Evolutionary conservation across 2,113 vertebrate species (phyloP).

Genomic region (Dendropsophus ebraccatus): DNA sequence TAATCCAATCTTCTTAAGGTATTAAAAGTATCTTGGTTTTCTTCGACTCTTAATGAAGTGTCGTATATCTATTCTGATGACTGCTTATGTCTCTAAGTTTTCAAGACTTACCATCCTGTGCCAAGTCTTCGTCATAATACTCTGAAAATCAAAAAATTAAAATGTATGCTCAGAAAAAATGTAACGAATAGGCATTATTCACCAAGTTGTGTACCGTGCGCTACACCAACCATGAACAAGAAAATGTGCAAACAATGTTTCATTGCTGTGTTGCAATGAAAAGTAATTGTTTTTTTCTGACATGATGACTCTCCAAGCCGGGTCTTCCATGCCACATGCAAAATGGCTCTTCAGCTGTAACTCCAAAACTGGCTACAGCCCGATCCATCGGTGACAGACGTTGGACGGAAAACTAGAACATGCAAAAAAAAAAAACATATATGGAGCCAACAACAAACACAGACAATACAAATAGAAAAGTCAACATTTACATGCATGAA

Average conservation of each 20-base stretch:
- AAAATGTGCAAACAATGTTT: conserved; percentile 29
- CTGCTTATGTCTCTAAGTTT: conserved; percentile 1
- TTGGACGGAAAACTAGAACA: conserved; percentile 1
- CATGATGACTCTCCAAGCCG: conserved; percentile 20
- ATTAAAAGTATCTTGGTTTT: conserved; percentile 13
- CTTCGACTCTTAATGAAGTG: conserved; percentile 51
- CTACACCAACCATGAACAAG: not conserved
- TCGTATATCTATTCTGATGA: not conserved
- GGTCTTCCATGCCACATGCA: conserved; percentile 48
- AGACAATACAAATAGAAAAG: not conserved
- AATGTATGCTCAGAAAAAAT: conserved; percentile 22
- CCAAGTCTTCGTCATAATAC: conserved; percentile 18
- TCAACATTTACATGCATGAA: not conserved
- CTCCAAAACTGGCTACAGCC: conserved; percentile 12
- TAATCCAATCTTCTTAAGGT: conserved; percentile 29
- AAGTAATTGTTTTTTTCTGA: conserved; percentile 29
- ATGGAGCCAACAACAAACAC: not conserved
- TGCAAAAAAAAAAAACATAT: conserved; percentile 31
- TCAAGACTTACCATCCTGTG: conserved; percentile 47
- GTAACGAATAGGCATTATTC: conserved; percentile 19
- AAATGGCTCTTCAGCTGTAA: conserved; percentile 55
- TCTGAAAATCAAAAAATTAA: conserved; percentile 56
- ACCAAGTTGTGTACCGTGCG: conserved; percentile 3
- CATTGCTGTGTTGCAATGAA: conserved; percentile 18
- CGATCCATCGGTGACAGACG: conserved; percentile 26